Evolutionary conservation across 2,113 vertebrate species (phyloP), one percentile per base, ranked within the genome.

Genomic region (Gallinago jamesoni): DNA sequence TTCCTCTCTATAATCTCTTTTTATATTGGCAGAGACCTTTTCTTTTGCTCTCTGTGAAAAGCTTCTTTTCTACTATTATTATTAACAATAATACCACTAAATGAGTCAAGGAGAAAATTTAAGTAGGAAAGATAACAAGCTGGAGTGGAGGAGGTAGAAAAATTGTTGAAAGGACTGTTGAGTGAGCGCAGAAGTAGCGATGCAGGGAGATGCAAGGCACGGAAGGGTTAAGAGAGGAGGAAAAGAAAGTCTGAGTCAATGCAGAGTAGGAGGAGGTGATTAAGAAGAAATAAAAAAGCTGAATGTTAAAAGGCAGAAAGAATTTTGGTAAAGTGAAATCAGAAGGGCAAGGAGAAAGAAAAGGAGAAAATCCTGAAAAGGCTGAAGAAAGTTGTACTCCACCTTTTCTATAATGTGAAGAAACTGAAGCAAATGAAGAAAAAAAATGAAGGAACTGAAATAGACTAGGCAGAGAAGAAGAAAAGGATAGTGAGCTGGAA

Each of bases 211-310:
- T 57, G 20, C 20, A 66, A 67, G 72, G 25, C n/a, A 88, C 0
- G 0, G 10, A 87, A 95, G 95, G 67, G 94, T 96, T 97, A 96
- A 97, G 69, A 96, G n/a, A 79, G 50, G 12, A 93, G 89, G 62
- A 85, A 76, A 93, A 90, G 68, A 84, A 87, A 85, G 45, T 93
- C 89, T 97, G 95, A 97, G 93, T 97, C 96, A 97, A 91, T 69
- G 78, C n/a, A 55, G 95, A 95, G 95, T 96, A 94, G 96, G 95
- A 97, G 96, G 89, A 93, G 62, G 17, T 96, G 77, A 97, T 96
- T 96, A 94, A 93, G 89, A 89, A 93, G 87, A 89, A 96, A 96
- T 68, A 20, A 88, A 91, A 91, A 97, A 87, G 19, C 69, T 91
- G 62, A 85, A 91, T 93, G 74, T 33, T 78, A 83, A 93, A 93